These are phyloP conservation scores for Netelia fuscicornis DNA, from an alignment of 2,888 invertebrate species.

Conservation along the genomic window DNA sequence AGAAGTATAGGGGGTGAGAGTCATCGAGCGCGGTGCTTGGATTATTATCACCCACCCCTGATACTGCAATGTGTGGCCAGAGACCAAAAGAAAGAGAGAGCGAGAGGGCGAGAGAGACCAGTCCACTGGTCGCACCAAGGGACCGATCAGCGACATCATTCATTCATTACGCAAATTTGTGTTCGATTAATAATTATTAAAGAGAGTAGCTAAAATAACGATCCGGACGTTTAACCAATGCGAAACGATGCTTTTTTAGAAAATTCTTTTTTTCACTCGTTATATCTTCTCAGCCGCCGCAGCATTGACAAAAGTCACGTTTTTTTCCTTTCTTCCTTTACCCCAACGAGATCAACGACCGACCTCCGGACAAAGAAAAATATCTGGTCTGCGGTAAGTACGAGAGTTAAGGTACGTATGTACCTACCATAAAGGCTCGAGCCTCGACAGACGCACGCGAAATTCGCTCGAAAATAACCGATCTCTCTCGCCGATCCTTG, in stretches of 20 bases:
- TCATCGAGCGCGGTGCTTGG: constrained; percentile 27
- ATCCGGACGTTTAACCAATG: not conserved
- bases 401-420: constrained; percentile 2
- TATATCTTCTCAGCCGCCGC: not conserved
- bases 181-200: constrained; percentile 60
- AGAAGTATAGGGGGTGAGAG: constrained; percentile 38
- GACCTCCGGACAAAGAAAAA: constrained; percentile 34
- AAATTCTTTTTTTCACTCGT: not conserved
- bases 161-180: constrained; percentile 58
- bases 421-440: not conserved
- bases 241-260: too few species aligned
- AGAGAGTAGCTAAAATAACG: constrained; percentile 7
- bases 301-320: not conserved
- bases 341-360: constrained; percentile 44
- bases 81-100: constrained; percentile 20
- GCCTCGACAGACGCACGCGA: not conserved
- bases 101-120: constrained; percentile 5
- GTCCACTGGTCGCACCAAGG: constrained; percentile 28
- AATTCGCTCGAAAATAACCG: constrained; percentile 22
- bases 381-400: constrained; percentile 3
- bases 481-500: constrained; percentile 2
- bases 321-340: constrained; percentile 12
- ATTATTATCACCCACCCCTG: constrained; percentile 64
- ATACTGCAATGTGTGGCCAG: constrained; percentile 8
- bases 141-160: constrained; percentile 56